These are phyloP conservation scores for Tyrannus savana DNA, from an alignment of 2,113 vertebrate genomes.

Conservation along the genomic window DNA sequence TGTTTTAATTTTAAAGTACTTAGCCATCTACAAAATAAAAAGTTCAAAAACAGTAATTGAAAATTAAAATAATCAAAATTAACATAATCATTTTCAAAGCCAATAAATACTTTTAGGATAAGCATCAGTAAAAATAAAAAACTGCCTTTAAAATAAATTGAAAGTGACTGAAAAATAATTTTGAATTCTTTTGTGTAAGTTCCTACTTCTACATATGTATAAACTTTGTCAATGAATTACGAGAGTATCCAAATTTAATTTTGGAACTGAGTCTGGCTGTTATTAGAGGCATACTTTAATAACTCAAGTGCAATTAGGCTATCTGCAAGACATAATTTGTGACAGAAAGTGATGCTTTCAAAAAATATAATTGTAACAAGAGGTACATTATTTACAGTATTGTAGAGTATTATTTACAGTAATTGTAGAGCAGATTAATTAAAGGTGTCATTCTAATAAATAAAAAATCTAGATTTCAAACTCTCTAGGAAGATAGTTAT, in stretches of 20 bases:
- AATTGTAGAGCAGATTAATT: neutral
- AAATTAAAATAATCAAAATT: neutral
- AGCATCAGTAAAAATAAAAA: neutral
- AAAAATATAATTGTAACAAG: neutral
- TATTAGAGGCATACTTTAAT: neutral
- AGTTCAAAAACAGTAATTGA: neutral
- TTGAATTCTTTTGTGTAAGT: neutral
- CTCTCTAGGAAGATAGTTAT: neutral
- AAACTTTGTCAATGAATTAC: neutral
- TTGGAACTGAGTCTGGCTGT: neutral
- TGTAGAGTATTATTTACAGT: neutral
- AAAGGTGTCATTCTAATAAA: neutral
- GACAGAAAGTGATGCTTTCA: neutral
- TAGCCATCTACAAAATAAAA: neutral
- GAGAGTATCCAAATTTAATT: neutral
- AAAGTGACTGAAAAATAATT: neutral
- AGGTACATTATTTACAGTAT: neutral
- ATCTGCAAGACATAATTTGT: neutral
- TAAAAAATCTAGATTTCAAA: neutral
- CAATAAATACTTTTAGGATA: neutral
- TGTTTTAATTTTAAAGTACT: neutral
- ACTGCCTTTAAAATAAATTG: neutral
- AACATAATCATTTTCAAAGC: neutral
- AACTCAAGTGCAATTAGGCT: neutral
- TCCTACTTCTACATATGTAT: neutral